These are phyloP conservation scores for Schizopygopsis pylzovi DNA, from an alignment of 2,797 vertebrate genomes.

Conservation along the genomic window DNA sequence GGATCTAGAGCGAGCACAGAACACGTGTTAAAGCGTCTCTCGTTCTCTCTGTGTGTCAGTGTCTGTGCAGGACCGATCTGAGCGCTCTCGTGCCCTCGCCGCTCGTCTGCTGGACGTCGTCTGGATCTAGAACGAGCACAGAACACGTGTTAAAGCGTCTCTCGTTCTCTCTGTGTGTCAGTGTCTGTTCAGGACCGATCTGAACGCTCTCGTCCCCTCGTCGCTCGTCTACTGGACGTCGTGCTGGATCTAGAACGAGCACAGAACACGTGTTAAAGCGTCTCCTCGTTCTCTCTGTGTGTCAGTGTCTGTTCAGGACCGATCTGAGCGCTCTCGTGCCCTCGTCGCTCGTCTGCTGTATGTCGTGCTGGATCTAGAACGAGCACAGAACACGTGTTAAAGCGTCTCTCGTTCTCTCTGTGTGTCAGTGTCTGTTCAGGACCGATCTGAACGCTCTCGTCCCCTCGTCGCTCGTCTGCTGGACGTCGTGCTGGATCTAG, in stretches of 20 bases:
- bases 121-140: slow-evolving; percentile 83
- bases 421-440: slow-evolving; percentile 64
- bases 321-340: slow-evolving; percentile 60
- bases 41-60: slow-evolving; percentile 58
- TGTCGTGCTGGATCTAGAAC: slow-evolving; percentile 83
- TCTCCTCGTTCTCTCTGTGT: slow-evolving; percentile 46
- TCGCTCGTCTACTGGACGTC: slow-evolving; percentile 76
- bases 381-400: no score
- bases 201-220: slow-evolving; percentile 63
- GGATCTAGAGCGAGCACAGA: slow-evolving; percentile 83
- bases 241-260: slow-evolving; percentile 83
- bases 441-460: slow-evolving; percentile 60
- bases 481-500: slow-evolving; percentile 82
- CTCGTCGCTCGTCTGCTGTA: slow-evolving; percentile 73
- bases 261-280: no score
- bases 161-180: slow-evolving; percentile 52
- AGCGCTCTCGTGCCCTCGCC: slow-evolving; percentile 60
- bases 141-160: no score
- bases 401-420: neutral
- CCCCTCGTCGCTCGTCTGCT: slow-evolving; percentile 71
- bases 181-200: slow-evolving; percentile 55
- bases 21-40: no score
- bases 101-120: slow-evolving; percentile 80
- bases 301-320: slow-evolving; percentile 60
- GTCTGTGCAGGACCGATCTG: slow-evolving; percentile 55